Evolutionary conservation across 2,888 invertebrate species (phyloP), one percentile per base, ranked within the genome.

Genomic region (Boloria euphrosyne): DNA sequence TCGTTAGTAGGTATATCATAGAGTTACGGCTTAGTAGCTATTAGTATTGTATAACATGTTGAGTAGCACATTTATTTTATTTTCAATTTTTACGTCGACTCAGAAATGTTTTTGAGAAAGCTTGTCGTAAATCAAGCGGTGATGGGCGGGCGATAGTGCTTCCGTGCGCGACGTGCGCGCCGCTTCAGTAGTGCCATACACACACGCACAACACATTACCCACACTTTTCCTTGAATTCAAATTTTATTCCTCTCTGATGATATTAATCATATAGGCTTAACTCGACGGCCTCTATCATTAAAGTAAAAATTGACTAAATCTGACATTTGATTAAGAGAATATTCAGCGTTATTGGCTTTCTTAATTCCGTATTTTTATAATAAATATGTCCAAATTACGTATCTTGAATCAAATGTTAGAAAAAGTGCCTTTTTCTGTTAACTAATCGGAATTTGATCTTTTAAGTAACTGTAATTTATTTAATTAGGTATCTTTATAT

Each of bases 251-350:
- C 77, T 79, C 77, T 80, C 80, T 75, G 78, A 74, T 76, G 65
- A 80, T 72, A 90, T 91, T 86, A 86, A 89, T 91, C 89, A 90
- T 76, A 73, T 67, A 69, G 81, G 86, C 85, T 90, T 89, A 90
- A 79, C 82, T 79, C 81, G 74, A 78, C 80, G 79, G 83, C 81
- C 80, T 80, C 84, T 85, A 86, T 88, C 84, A 89, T 88, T 89
- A 88, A 81, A 86, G 80, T 78, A 82, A 87, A 89, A 87, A 82
- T 85, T 87, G 80, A 84, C 86, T 83, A 89, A 89, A 90, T 90
- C 91, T 80, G 90, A 91, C 90, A 74, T 88, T 88, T 88, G 89
- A 90, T 89, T 89, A 87, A 90, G 86, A 87, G 85, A 87, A 86
- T 80, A 81, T 78, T 78, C 74, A 73, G 76, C 76, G 76, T 79